These are phyloP conservation scores for Megalurothrips usitatus DNA, from an alignment of 2,888 invertebrate species.

Conservation along the genomic window DNA sequence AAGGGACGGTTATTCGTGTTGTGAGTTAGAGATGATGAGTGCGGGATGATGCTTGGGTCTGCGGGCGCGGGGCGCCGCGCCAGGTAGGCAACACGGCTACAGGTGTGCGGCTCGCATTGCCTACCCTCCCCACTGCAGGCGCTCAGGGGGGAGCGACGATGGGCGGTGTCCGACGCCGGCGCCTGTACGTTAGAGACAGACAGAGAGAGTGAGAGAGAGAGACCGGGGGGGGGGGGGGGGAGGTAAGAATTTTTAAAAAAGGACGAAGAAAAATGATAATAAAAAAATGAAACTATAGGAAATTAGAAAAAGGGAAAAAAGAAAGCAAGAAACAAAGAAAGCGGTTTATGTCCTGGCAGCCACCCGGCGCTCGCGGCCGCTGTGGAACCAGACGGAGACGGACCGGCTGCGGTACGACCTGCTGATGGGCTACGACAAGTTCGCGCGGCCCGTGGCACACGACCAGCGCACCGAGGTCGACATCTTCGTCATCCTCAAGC, in stretches of 20 bases:
- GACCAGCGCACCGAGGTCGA: conserved; percentile 51
- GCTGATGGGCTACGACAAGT: conserved; percentile 55
- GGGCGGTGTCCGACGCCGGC: too few species aligned
- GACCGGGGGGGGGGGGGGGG: too few species aligned
- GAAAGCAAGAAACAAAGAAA: too few species aligned
- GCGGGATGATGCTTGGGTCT: too few species aligned
- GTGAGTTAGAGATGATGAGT: background rate
- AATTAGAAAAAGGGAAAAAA: too few species aligned
- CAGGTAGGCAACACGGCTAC: background rate
- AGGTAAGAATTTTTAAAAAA: too few species aligned
- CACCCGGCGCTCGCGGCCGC: conserved; percentile 41
- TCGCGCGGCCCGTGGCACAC: conserved; percentile 53
- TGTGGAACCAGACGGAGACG: conserved; percentile 55
- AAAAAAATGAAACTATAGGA: too few species aligned
- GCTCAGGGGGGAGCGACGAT: too few species aligned
- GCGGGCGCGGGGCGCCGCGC: background rate
- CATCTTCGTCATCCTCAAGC: conserved; percentile 56
- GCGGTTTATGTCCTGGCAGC: background rate
- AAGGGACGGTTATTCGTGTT: too few species aligned
- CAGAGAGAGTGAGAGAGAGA: too few species aligned
- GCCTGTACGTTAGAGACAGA: too few species aligned
- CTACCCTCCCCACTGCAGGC: background rate
- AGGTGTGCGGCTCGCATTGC: background rate
- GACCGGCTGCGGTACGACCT: conserved; percentile 55
- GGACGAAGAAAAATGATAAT: too few species aligned